phyloP scores from a whole-genome alignment of 2,797 vertebrate genomes.

The Sitta carolinensis region DNA sequence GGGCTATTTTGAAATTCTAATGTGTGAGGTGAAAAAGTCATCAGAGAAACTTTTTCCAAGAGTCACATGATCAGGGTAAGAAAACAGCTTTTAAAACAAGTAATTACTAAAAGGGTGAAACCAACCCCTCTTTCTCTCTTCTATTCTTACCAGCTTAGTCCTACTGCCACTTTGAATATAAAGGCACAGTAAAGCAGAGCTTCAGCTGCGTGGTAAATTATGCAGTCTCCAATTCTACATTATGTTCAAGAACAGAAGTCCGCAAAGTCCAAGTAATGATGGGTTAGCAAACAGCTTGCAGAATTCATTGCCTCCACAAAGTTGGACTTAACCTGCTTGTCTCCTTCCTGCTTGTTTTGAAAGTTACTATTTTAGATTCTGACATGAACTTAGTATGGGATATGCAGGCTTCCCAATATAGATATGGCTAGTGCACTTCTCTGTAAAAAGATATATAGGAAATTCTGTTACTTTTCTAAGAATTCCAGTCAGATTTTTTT shows the following conservation, averaged over 20 bases:
- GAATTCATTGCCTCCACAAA: background rate
- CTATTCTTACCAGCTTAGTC: background rate
- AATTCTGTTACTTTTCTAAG: background rate
- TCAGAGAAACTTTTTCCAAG: background rate
- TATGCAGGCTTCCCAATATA: background rate
- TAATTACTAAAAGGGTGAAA: background rate
- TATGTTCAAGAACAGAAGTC: background rate
- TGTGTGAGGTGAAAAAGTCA: background rate
- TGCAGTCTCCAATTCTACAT: background rate
- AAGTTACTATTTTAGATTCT: conserved; percentile 16
- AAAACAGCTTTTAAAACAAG: background rate
- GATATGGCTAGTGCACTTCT: background rate
- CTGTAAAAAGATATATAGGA: background rate
- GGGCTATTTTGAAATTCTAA: background rate
- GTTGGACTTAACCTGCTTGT: background rate
- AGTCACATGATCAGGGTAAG: background rate
- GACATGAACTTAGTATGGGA: background rate
- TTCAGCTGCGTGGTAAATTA: background rate
- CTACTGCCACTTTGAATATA: background rate
- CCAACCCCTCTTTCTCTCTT: background rate
- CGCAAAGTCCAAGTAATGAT: background rate
- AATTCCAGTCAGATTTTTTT: background rate
- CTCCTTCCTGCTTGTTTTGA: conserved; percentile 24
- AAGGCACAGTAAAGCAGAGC: background rate
- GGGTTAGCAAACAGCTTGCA: background rate